Percentiles rank a stretch among this genome's conserved stretches.
Conservation (phyloP, 2,888 invertebrate species). For the Melanostoma scalare region DNA sequence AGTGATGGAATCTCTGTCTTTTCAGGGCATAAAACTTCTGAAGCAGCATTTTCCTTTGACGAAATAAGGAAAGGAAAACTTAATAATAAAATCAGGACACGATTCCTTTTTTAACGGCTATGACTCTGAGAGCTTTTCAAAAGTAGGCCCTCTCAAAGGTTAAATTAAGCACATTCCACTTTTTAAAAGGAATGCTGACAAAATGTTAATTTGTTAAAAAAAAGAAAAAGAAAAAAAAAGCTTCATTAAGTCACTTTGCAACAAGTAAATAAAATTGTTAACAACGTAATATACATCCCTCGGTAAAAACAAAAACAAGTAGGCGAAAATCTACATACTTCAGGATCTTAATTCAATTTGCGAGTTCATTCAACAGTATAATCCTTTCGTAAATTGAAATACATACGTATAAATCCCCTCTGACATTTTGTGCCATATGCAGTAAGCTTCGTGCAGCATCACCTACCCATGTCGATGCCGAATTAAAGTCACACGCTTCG, state of each 20-base stretch:
- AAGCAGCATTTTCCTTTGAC: background rate
- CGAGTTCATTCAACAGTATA: conserved; percentile 50
- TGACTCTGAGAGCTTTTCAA: background rate
- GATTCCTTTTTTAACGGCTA: conserved; percentile 2
- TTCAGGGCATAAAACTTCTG: too few species aligned
- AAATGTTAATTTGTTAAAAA: conserved; percentile 11
- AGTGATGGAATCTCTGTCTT: too few species aligned
- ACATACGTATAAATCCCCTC: conserved; percentile 50
- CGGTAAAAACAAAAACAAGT: conserved; percentile 11
- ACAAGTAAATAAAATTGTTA: conserved; percentile 44
- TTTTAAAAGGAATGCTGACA: conserved; percentile 16
- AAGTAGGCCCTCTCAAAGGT: background rate
- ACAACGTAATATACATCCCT: conserved; percentile 35
- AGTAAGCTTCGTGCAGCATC: conserved; percentile 27
- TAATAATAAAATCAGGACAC: conserved; percentile 6
- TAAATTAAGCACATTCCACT: conserved; percentile 8
- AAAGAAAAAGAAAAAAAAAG: conserved; percentile 10
- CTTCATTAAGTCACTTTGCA: conserved; percentile 48
- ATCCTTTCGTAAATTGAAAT: conserved; percentile 62
- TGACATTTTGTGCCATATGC: conserved; percentile 54
- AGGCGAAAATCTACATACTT: conserved; percentile 26
- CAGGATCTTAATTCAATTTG: conserved; percentile 50
- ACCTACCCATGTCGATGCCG: background rate
- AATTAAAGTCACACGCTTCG: conserved; percentile 24
- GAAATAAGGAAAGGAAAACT: conserved; percentile 11